Conservation (phyloP, 2,113 vertebrate genomes). For the Scopus umbretta region DNA sequence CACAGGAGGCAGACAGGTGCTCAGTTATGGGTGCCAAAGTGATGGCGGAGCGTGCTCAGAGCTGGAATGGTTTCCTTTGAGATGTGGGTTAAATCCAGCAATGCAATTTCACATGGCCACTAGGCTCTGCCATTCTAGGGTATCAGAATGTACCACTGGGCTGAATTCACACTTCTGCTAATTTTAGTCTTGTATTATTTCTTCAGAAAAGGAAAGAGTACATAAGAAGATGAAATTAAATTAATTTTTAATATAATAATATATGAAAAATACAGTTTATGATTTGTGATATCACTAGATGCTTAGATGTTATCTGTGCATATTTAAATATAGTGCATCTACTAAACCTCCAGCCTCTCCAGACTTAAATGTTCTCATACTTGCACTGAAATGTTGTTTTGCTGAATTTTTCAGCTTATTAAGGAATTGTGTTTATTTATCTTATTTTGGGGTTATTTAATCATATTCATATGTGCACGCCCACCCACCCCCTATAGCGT, state of each 20-base stretch:
- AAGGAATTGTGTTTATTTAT: neutral
- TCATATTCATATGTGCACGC: rapidly evolving
- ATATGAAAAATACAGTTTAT: neutral
- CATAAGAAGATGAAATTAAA: neutral
- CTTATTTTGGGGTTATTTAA: neutral
- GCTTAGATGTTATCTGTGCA: neutral
- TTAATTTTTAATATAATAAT: neutral
- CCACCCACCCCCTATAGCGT: rapidly evolving
- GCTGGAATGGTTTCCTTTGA: neutral
- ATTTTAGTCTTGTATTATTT: neutral
- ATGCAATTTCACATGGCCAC: neutral
- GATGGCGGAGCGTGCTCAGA: neutral
- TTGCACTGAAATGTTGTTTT: neutral
- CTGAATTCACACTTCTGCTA: neutral
- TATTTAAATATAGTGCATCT: neutral
- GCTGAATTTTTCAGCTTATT: neutral
- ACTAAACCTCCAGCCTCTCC: neutral
- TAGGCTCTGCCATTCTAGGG: neutral
- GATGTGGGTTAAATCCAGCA: neutral
- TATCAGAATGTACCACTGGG: neutral
- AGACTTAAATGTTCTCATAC: neutral
- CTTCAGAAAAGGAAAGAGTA: neutral
- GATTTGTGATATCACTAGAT: neutral
- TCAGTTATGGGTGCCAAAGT: too few species aligned
- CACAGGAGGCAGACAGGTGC: neutral